Percentiles rank a stretch among this genome's conserved stretches.
Conservation (phyloP, 2,888 invertebrate species). For the Drosophila pegasa region DNA sequence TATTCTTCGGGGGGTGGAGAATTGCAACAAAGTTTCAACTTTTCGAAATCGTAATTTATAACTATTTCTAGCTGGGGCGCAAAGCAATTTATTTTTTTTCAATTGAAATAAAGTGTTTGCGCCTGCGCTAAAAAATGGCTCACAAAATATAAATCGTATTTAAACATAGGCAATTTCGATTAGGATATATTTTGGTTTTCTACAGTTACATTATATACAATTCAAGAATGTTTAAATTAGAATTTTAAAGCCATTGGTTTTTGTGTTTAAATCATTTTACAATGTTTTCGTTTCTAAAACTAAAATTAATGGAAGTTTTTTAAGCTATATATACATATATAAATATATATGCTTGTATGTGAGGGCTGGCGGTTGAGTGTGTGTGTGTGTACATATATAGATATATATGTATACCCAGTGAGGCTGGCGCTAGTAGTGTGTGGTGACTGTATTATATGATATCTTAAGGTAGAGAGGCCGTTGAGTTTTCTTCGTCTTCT, state of each 20-base stretch:
- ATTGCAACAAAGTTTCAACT: slow-evolving; percentile 68
- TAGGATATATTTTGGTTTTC: slow-evolving; percentile 24
- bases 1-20: slow-evolving; percentile 32
- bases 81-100: slow-evolving; percentile 53
- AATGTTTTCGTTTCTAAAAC: slow-evolving; percentile 52
- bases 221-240: slow-evolving; percentile 71
- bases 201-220: slow-evolving; percentile 63
- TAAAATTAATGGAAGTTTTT: slow-evolving; percentile 71
- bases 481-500: too few relatives aligned
- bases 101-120: slow-evolving; percentile 58
- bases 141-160: slow-evolving; percentile 26
- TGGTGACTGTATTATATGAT: slow-evolving; percentile 25
- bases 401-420: slow-evolving; percentile 6
- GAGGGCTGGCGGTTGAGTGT: slow-evolving; percentile 30
- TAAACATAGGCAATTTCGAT: slow-evolving; percentile 36
- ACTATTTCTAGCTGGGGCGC: slow-evolving; percentile 41
- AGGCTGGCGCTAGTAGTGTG: slow-evolving; percentile 1
- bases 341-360: neutral
- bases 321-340: slow-evolving; percentile 21
- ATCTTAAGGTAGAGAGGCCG: slow-evolving; percentile 65
- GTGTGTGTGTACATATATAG: slow-evolving; percentile 26
- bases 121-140: slow-evolving; percentile 18
- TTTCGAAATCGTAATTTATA: slow-evolving; percentile 11
- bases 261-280: slow-evolving; percentile 47
- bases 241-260: slow-evolving; percentile 71